Evolutionary conservation across 2,888 invertebrate species (phyloP), one percentile per base, ranked within the genome.

Genomic region (Cantharis rustica): DNA sequence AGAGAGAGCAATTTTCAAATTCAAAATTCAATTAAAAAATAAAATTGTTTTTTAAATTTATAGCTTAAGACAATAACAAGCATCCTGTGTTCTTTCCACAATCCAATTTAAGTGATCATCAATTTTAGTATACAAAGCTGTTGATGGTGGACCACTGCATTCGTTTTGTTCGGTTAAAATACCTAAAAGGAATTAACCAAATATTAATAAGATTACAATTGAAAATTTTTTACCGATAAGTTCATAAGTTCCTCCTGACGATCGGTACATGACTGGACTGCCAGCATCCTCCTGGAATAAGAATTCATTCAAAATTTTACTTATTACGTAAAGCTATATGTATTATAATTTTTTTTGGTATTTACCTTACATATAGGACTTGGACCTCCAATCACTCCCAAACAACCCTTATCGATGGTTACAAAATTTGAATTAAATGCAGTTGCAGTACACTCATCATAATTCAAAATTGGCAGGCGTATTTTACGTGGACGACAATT

Each of bases 81-180:
- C 91, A 80, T 90, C 90, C 75, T 86, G 88, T 10, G 91, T 91
- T 71, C 90, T 88, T 76, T 90, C 87, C 15, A 89, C 87, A 78
- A 93, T 91, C 92, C 92, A 93, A 17, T 88, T 85, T 0, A 91
- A 83, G 84, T 91, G 90, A 10, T 90, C 88, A 23, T 88, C 88
- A 3, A 91, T 84, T 83, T 85, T 89, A 0, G 91, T 91, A 80
- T 88, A 92, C 16, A 91, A 82, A 0, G 91, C 89, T 4, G 89
- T 86, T 69, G 86, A 86, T 2, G 87, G 85, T 10, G 82, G 83
- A 17, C 83, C 77, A n/a, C 87, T 87, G 81, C 92, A 92, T 3
- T 87, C 85, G 76, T 91, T 90, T 23, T 86, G 84, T 71, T 89
- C 89, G 1, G 91, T 89, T 64, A 92, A 80, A 26, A 92, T 87